phyloP scores from a whole-genome alignment of 2,113 vertebrate species.

The Gymnarchus niloticus region DNA sequence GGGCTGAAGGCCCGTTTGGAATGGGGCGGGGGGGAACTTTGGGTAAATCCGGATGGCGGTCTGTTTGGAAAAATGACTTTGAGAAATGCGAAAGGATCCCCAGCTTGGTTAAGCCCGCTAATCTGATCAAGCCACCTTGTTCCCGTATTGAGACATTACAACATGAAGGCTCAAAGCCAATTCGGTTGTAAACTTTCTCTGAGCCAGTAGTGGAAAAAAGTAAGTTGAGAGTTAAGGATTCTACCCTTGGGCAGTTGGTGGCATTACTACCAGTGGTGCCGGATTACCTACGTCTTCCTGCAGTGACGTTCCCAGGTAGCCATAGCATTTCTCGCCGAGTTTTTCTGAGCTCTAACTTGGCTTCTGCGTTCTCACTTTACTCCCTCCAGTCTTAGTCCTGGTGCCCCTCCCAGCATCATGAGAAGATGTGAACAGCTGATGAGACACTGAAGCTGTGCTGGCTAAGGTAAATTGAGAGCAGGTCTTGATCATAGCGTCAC shows the following conservation, averaged over 20 bases:
- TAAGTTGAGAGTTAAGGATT: neutral
- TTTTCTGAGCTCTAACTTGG: neutral
- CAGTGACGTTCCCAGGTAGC: neutral
- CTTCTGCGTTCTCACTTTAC: neutral
- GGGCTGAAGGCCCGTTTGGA: conserved; percentile 13
- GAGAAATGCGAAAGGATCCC: neutral
- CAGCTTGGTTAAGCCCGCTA: neutral
- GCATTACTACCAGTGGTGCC: neutral
- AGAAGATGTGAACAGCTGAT: too few species aligned
- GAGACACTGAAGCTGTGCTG: neutral
- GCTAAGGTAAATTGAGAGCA: neutral
- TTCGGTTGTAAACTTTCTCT: neutral
- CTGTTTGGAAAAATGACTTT: neutral
- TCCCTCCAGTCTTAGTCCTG: neutral
- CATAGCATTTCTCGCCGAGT: neutral
- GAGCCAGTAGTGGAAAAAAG: neutral
- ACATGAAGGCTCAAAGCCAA: neutral
- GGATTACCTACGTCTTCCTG: neutral
- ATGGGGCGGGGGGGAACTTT: neutral
- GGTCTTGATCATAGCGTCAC: neutral
- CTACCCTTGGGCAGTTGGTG: neutral
- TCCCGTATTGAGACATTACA: neutral
- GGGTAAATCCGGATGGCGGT: conserved; percentile 5
- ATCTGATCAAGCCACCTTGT: conserved; percentile 19
- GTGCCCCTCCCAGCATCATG: neutral